Base-by-base conservation (phyloP, 1,140 invertebrate species). In the Drosophila ananassae region DNA sequence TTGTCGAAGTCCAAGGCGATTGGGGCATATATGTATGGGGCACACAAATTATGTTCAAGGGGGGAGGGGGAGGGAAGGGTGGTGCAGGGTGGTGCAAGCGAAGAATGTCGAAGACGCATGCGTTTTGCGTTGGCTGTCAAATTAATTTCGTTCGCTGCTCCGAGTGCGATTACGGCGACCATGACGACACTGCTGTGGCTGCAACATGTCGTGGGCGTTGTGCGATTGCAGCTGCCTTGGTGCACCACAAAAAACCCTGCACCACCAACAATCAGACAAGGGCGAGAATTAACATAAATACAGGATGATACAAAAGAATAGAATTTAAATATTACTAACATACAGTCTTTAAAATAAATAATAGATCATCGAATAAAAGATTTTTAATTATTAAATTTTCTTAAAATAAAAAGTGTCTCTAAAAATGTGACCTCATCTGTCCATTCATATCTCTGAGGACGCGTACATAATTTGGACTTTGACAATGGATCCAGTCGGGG, bases 111-210 rank as follows among this genome's bases (percentile, higher is more conserved):
- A 85, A 59, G 82, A 81, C 63, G 66, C 78, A 87, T 87, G 82
- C 82, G 74, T 87, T 82, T 89, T 78, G 82, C 82, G 83, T 89
- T 89, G 82, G 82, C 80, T 87, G 82, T 87, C 82, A 87, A 87
- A 87, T 87, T 87, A 87, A 87, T 87, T 87, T 87, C 78, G 58
- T 82, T 76, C 55, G 77, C 85, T 68, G 73, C 71, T 59, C 50
- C 34, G 58, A 72, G 73, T 89, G 83, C 74, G 79, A 24, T 64
- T 71, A 62, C 64, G 77, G 73, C 57, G 71, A 71, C 77, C 67
- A 12, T 12, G 51, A 17, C 34, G 56, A 21, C 21, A 22, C 17
- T 21, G 41, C 74, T 82, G 79, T 68, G 66, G 69, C 63, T 73
- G 78, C 63, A 58, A 75, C 76, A 74, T 73, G 17, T 17, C 63